phyloP scores from a whole-genome alignment of 2,888 invertebrate species.

The Pristionchus exspectatus region DNA sequence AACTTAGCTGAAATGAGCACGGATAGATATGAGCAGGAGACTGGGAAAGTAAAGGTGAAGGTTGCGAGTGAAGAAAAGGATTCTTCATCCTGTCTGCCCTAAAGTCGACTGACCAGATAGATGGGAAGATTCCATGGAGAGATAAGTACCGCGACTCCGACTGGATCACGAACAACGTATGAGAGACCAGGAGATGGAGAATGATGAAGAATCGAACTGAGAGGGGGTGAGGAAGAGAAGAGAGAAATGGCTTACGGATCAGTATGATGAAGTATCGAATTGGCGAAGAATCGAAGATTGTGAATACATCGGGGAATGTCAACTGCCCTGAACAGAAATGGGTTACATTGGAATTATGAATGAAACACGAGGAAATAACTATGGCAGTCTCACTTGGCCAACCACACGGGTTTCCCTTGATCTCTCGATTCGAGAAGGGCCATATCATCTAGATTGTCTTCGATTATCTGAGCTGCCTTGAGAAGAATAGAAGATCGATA shows the following conservation, averaged over 20 bases:
- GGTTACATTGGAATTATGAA: neutral
- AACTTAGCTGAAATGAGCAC: slow-evolving; percentile 79
- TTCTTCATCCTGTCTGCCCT: too few relatives aligned
- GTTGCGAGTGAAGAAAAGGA: neutral
- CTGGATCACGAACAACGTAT: slow-evolving; percentile 81
- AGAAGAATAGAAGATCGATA: slow-evolving; percentile 77
- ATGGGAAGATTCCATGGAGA: slow-evolving; percentile 83
- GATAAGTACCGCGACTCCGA: slow-evolving; percentile 83
- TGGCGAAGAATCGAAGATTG: slow-evolving; percentile 82
- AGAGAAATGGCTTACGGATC: slow-evolving; percentile 77
- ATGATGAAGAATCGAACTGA: slow-evolving; percentile 70
- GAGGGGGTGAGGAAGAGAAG: slow-evolving; percentile 56
- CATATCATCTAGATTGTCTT: slow-evolving; percentile 78
- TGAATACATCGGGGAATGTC: slow-evolving; percentile 82
- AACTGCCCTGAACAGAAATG: slow-evolving; percentile 70
- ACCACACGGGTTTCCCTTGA: slow-evolving; percentile 82
- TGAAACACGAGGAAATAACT: neutral
- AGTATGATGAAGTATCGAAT: slow-evolving; percentile 79
- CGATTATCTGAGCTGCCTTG: slow-evolving; percentile 49
- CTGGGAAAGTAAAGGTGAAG: neutral
- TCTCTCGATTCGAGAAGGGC: slow-evolving; percentile 82
- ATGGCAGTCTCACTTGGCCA: slow-evolving; percentile 64
- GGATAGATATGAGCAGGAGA: neutral
- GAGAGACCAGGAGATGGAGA: slow-evolving; percentile 79
- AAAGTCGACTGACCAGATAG: slow-evolving; percentile 79